Evolutionary conservation across 1,140 invertebrate genomes (phyloP), one percentile per base, ranked within the genome.

Genomic region (Lepeophtheirus salmonis): DNA sequence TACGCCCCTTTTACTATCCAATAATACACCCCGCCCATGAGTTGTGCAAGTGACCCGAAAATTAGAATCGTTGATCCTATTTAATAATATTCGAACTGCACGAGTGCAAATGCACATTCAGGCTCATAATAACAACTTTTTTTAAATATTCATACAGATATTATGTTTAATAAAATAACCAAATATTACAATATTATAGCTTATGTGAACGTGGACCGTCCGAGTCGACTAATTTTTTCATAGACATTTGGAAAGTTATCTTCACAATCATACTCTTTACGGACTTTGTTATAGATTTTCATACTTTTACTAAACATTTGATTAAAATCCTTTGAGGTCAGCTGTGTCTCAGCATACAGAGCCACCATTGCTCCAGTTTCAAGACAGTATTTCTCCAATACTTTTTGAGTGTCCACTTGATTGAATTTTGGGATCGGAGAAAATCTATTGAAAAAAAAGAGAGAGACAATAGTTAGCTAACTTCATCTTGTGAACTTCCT

Each of bases 341-440:
- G 79, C 68, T 81, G 86, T 0, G 83, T 84, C 65, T 89, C 85
- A 0, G 83, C 83, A 70, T 88, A 88, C 52, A 89, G 70, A 85
- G 89, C 88, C 74, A 88, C 84, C 70, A 83, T 85, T n/a, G 79
- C 79, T 57, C 26, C 23, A 2, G 2, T 25, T 14, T 57, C 26
- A 16, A 57, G 21, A n/a, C 20, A 21, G 26, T 57, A 30, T 17
- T 25, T 20, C 55, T 57, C 55, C 55, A 57, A 24, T 2, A 16
- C 17, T 14, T 41, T 25, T 41, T 57, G 55, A 2, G 22, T 48
- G 2, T 3, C 12, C n/a, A 65, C 21, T n/a, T 13, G 18, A 62
- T 63, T 26, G 14, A 52, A 60, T 18, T 18, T 2, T 50, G 22
- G 14, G 13, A 50, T 60, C 1, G 21, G 23, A 49, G 50, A 1